These are phyloP conservation scores for Petaurus breviceps DNA, from an alignment of 2,113 vertebrate species.

Conservation along the genomic window DNA sequence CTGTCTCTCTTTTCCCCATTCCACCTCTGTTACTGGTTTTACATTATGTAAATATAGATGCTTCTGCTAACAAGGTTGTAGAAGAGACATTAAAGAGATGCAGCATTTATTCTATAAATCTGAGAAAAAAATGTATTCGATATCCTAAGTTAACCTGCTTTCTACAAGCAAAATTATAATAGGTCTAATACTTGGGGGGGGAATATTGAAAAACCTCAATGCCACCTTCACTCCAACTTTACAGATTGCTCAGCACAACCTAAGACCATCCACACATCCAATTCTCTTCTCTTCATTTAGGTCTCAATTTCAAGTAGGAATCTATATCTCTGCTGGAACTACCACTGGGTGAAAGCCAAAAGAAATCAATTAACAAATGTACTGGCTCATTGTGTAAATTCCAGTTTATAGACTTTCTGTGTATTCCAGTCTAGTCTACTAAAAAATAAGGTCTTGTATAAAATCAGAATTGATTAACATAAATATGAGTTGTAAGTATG, in stretches of 20 bases:
- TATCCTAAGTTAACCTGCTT: not conserved
- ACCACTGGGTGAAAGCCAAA: not conserved
- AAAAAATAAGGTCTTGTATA: not conserved
- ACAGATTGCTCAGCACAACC: not conserved
- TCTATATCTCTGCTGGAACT: not conserved
- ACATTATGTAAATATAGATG: not conserved
- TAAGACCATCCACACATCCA: not conserved
- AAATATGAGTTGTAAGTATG: not conserved
- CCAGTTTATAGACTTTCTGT: not conserved
- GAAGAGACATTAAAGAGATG: not conserved
- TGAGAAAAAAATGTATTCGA: not conserved
- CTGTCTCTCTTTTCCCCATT: not conserved
- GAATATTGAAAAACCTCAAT: not conserved
- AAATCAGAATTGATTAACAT: not conserved
- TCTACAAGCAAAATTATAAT: not conserved
- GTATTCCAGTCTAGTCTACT: not conserved
- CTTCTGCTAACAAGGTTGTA: not conserved
- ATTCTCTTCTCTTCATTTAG: not conserved
- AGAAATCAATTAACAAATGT: not conserved
- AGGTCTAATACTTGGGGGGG: not conserved
- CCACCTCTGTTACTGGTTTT: not conserved
- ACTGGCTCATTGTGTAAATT: not conserved
- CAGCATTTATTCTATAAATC: not conserved
- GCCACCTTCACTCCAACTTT: not conserved
- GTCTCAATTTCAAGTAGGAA: slow-evolving; percentile 12